Base-by-base conservation (phyloP, 2,113 vertebrate genomes). In the Syngnathus scovelli region DNA sequence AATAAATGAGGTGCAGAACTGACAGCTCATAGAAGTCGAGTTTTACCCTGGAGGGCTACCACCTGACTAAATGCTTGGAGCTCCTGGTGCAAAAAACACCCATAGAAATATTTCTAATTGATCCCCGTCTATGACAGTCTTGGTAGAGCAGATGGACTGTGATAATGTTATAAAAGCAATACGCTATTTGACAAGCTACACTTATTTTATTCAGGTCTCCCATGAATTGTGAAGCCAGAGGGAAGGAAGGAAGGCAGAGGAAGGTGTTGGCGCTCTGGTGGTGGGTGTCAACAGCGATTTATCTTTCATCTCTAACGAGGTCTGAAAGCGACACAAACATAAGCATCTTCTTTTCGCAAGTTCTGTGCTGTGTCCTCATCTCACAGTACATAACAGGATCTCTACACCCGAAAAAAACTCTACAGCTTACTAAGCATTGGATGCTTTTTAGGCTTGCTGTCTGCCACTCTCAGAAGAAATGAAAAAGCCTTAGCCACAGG, bases 251-350 rank as follows among this genome's bases (percentile, higher is more conserved):
- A 66, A 43, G 41, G 59, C 62, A 58, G 79, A 66, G 71, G 49
- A 51, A 55, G 46, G 59, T 58, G 55, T 58, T 7, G 59, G 59
- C 9, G 66, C 65, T 68, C 56, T 61, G 62, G 74, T 51, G 75
- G 61, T 72, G 69, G 69, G 66, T 87, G 88, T 90, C 89, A 90
- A 79, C 74, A 84, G 82, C 65, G 66, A 89, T 89, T 78, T 85
- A 78, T 90, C 89, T 87, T 79, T 90, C 86, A 88, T 82, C 78
- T 76, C 85, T 91, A 92, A 92, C 80, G 76, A 91, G 89, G 80
- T 85, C 87, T 90, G 91, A 92, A 91, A 87, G 86, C 88, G 80
- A 73, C 83, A 86, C 78, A 89, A 86, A 88, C 82, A 78, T 78
- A 85, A 74, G 80, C 78, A 85, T 71, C 82, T 81, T 78, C 73